phyloP scores from a whole-genome alignment of 2,113 vertebrate genomes.

The Equus przewalskii region DNA sequence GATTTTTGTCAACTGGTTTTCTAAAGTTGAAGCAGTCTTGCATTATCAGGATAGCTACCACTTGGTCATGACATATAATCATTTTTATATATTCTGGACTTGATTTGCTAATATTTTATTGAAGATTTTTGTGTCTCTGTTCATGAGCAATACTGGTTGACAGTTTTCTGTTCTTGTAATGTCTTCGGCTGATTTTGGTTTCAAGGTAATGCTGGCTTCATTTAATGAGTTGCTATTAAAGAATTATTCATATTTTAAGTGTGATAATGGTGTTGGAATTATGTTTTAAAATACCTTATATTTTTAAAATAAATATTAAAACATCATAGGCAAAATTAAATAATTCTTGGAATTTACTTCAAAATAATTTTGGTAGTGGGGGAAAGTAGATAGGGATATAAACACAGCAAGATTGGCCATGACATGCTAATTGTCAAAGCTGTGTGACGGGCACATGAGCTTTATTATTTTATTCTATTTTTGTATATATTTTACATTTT shows the following conservation, averaged over 20 bases:
- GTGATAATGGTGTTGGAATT: not conserved
- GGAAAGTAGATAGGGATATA: not conserved
- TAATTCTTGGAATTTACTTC: not conserved
- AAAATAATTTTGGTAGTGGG: not conserved
- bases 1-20: not conserved
- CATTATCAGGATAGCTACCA: not conserved
- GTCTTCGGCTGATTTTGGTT: not conserved
- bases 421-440: not conserved
- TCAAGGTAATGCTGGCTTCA: not conserved
- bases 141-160: not conserved
- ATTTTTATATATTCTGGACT: not conserved
- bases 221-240: not conserved
- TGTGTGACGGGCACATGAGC: not conserved
- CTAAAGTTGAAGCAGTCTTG: not conserved
- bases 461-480: not conserved
- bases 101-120: not conserved
- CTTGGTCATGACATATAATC: not conserved
- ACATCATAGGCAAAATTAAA: not conserved
- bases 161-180: not conserved
- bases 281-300: not conserved
- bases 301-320: not conserved
- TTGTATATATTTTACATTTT: not conserved
- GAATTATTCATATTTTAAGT: conserved; percentile 15
- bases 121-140: not conserved
- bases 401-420: not conserved